Percentiles rank a stretch among this genome's conserved stretches.
phyloP scores from a whole-genome alignment of 2,888 invertebrate species.

The Sinhomidia bicolor region DNA sequence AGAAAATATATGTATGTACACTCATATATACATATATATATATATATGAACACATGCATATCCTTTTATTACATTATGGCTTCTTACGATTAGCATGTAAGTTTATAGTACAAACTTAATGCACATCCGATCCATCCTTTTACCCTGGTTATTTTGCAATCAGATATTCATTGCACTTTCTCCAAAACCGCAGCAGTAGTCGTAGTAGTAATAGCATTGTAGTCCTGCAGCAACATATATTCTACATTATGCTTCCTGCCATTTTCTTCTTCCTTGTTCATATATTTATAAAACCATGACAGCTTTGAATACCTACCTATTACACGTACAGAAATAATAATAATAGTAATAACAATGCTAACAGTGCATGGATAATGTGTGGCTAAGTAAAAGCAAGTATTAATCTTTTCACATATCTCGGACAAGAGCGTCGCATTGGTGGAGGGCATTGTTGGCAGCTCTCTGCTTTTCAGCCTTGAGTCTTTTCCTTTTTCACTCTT shows the following conservation, averaged over 20 bases:
- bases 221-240: too few relatives aligned
- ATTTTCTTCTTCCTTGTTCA: not conserved
- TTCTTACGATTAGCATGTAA: too few relatives aligned
- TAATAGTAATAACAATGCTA: too few relatives aligned
- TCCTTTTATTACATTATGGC: too few relatives aligned
- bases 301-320: not conserved
- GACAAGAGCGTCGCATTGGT: slow-evolving; percentile 45
- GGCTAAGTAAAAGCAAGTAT: slow-evolving; percentile 41
- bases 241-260: not conserved
- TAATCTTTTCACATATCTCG: slow-evolving; percentile 42
- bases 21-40: too few relatives aligned
- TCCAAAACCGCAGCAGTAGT: too few relatives aligned
- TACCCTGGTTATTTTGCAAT: slow-evolving; percentile 19
- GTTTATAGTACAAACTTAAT: too few relatives aligned
- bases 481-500: not conserved
- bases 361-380: not conserved
- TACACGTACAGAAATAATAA: too few relatives aligned
- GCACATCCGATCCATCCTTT: not conserved
- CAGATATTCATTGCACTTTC: too few relatives aligned
- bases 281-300: not conserved
- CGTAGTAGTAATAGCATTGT: too few relatives aligned
- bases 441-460: slow-evolving; percentile 68
- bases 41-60: too few relatives aligned
- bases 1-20: too few relatives aligned
- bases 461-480: slow-evolving; percentile 51